These are phyloP conservation scores for Ciconia nigra DNA, from an alignment of 2,797 vertebrate genomes.

Conservation along the genomic window DNA sequence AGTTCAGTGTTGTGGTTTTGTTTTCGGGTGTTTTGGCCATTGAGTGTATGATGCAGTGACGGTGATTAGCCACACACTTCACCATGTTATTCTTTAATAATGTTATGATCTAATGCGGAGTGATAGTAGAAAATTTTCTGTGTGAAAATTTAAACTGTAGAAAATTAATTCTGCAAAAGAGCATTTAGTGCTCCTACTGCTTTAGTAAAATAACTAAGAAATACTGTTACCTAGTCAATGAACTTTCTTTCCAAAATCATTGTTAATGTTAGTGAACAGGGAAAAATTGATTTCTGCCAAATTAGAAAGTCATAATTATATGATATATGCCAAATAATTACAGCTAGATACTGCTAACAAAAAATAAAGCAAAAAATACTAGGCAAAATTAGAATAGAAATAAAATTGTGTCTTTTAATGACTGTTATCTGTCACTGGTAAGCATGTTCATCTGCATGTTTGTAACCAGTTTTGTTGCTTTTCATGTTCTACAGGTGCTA, in stretches of 20 bases:
- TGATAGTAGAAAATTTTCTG: background rate
- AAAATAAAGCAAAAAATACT: background rate
- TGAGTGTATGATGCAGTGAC: background rate
- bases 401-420: background rate
- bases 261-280: background rate
- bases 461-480: background rate
- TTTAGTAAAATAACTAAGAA: constrained; percentile 11
- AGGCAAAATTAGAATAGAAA: background rate
- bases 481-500: background rate
- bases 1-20: background rate
- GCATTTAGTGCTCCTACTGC: background rate
- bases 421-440: background rate
- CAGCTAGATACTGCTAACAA: background rate
- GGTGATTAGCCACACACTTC: background rate
- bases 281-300: background rate
- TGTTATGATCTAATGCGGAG: background rate
- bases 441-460: background rate
- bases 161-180: background rate
- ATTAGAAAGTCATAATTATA: background rate
- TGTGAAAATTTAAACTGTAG: background rate
- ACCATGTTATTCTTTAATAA: background rate
- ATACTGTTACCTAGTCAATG: background rate
- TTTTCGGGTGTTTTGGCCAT: background rate
- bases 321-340: background rate
- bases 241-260: background rate